Evolutionary conservation across 1,140 invertebrate species (phyloP).

Genomic region (Tribolium castaneum): DNA sequence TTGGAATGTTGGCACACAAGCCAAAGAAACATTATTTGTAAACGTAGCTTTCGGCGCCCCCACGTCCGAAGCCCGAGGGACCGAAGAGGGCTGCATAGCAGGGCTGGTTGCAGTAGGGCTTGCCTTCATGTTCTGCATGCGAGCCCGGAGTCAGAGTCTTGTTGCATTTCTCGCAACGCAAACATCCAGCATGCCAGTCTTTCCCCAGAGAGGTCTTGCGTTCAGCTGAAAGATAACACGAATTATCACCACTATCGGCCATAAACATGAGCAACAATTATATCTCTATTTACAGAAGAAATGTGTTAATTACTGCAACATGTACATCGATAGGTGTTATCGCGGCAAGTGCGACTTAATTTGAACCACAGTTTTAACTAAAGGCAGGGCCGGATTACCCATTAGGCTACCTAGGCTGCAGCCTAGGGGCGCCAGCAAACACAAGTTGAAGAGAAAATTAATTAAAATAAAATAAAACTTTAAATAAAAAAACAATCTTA

Average conservation of each 20-base stretch:
- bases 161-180: slow-evolving; percentile 82
- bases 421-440: no score
- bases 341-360: no score
- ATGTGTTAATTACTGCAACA: not conserved
- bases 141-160: slow-evolving; percentile 79
- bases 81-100: slow-evolving; percentile 82
- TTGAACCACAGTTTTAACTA: no score
- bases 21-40: slow-evolving; percentile 66
- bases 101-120: slow-evolving; percentile 82
- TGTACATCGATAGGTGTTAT: no score
- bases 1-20: not conserved
- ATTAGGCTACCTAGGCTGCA: no score
- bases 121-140: slow-evolving; percentile 80
- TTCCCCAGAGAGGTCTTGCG: slow-evolving; percentile 82
- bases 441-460: no score
- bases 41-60: slow-evolving; percentile 74
- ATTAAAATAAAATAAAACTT: no score
- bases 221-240: slow-evolving; percentile 73
- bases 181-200: slow-evolving; percentile 81
- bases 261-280: not conserved
- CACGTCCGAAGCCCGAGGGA: slow-evolving; percentile 64
- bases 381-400: no score
- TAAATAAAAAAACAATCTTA: no score
- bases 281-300: not conserved
- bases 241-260: not conserved